Conservation (phyloP, 2,888 invertebrate genomes). For the Aleiodes alternator region DNA sequence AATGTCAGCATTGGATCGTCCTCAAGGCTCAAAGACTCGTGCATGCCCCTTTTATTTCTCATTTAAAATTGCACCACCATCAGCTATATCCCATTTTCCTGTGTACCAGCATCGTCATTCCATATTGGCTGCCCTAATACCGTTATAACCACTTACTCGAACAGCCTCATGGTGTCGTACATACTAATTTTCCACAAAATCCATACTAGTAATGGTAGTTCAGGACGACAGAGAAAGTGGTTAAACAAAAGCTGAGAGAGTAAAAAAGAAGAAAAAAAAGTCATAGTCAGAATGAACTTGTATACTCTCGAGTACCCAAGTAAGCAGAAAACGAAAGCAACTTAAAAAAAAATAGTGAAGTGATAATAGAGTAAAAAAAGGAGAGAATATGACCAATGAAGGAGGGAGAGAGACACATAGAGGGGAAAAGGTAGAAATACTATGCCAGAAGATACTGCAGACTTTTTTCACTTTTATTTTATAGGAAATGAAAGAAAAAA, state of each 20-base stretch:
- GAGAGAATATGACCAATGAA: constrained; percentile 47
- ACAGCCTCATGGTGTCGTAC: constrained; percentile 26
- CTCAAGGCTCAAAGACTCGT: constrained; percentile 24
- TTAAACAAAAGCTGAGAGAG: constrained; percentile 22
- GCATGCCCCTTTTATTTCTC: not conserved
- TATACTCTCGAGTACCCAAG: constrained; percentile 7
- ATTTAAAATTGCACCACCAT: constrained; percentile 5
- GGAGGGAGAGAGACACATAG: constrained; percentile 18
- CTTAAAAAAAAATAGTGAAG: constrained; percentile 36
- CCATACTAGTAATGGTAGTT: constrained; percentile 20
- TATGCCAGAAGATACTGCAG: constrained; percentile 62
- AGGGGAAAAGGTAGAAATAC: constrained; percentile 2
- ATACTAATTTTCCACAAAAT: constrained; percentile 36
- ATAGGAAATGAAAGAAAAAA: not conserved
- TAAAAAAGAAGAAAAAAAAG: not conserved
- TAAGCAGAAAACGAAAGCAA: constrained; percentile 40
- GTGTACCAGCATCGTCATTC: constrained; percentile 30
- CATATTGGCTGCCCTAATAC: constrained; percentile 40
- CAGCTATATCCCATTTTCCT: constrained; percentile 4
- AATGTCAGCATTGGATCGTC: constrained; percentile 39
- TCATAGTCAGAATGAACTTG: not conserved
- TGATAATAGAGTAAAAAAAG: constrained; percentile 44
- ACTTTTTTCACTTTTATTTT: constrained; percentile 63
- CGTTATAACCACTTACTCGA: constrained; percentile 39
- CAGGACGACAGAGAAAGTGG: constrained; percentile 15